Conservation (phyloP, 2,113 vertebrate genomes). For the Mystacornis crossleyi region DNA sequence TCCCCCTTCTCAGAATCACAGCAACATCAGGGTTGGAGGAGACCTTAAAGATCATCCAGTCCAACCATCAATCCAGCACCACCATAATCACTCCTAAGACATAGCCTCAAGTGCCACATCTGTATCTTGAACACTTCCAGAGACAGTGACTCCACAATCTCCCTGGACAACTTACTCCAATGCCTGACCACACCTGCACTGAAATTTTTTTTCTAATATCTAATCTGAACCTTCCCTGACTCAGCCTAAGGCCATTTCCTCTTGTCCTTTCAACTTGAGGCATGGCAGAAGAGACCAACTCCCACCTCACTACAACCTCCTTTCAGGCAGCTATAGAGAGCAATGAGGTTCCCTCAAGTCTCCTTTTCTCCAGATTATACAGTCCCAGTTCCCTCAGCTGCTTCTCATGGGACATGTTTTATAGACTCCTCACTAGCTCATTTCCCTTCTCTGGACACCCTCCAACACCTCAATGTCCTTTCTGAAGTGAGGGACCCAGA, state of each 20-base stretch:
- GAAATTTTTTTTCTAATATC: background rate
- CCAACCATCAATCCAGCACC: background rate
- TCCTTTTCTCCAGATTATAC: background rate
- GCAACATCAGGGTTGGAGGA: background rate
- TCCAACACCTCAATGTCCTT: background rate
- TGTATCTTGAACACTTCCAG: background rate
- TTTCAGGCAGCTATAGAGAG: background rate
- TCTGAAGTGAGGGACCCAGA: background rate
- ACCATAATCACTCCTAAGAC: background rate
- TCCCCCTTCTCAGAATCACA: background rate
- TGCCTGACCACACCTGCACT: background rate
- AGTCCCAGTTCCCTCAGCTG: background rate
- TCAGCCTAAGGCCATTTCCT: background rate
- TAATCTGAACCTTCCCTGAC: background rate
- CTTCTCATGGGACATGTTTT: background rate
- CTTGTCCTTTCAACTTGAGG: background rate
- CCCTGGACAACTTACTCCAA: background rate
- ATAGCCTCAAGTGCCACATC: background rate
- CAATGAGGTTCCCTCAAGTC: background rate
- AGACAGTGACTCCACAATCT: background rate
- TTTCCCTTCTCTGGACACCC: background rate
- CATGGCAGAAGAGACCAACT: rapidly evolving
- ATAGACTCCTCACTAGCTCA: background rate
- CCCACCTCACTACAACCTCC: background rate
- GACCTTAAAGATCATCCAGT: background rate